These are phyloP conservation scores for Dolomedes plantarius DNA, from an alignment of 2,888 invertebrate genomes.

Conservation along the genomic window DNA sequence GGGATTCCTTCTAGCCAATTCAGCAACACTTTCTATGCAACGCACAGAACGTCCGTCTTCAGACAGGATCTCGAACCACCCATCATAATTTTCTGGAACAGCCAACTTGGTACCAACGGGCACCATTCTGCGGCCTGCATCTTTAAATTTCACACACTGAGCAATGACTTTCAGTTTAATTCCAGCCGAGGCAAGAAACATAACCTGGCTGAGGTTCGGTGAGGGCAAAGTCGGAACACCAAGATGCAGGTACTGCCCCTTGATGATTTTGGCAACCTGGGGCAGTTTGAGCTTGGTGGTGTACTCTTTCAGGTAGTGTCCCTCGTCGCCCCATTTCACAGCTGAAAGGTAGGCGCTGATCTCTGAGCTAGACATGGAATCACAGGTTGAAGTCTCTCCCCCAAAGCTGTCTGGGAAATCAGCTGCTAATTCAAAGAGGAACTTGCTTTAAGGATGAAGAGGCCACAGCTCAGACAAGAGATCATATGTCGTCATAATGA, in stretches of 20 bases:
- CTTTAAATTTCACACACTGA: conserved; percentile 87
- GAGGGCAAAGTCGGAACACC: conserved; percentile 92
- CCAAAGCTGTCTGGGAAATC: conserved; percentile 1
- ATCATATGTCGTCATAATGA: conserved; percentile 28
- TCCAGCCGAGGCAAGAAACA: conserved; percentile 89
- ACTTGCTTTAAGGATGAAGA: not conserved
- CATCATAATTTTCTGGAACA: conserved; percentile 90
- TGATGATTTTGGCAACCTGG: conserved; percentile 91
- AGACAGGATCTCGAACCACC: conserved; percentile 94
- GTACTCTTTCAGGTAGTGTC: conserved; percentile 76
- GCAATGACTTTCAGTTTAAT: conserved; percentile 87
- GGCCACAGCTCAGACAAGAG: conserved; percentile 31
- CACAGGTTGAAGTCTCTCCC: not conserved
- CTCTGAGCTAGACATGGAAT: conserved; percentile 61
- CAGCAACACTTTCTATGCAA: conserved; percentile 91
- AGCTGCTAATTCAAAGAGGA: not conserved
- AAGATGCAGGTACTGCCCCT: conserved; percentile 93
- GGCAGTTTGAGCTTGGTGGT: conserved; percentile 80
- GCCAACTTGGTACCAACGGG: conserved; percentile 88
- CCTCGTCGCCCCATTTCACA: conserved; percentile 75
- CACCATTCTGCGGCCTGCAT: conserved; percentile 76
- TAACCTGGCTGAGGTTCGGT: conserved; percentile 90
- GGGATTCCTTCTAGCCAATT: conserved; percentile 81
- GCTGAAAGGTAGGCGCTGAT: conserved; percentile 69
- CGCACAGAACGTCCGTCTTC: conserved; percentile 94